A percentile compares a stretch with the other conserved stretches of the same genome.
Evolutionary conservation across 1,140 invertebrate genomes (phyloP).

Genomic region (Caenorhabditis remanei): DNA sequence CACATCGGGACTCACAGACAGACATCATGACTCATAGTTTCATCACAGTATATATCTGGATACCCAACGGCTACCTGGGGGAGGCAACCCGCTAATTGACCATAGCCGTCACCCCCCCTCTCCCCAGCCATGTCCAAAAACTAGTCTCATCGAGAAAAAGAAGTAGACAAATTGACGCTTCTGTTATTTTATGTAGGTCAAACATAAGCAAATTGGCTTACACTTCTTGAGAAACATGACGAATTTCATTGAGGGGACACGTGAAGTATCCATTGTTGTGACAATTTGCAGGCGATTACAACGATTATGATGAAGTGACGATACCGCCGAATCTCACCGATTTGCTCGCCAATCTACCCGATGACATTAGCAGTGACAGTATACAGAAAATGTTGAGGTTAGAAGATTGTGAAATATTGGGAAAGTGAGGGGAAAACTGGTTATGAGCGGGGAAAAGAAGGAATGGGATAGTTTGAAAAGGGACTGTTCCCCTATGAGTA

Average conservation of each 20-base stretch:
- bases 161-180: conserved; percentile 22
- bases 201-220: conserved; percentile 55
- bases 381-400: conserved; percentile 72
- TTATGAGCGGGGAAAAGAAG: not conserved
- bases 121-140: not conserved
- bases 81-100: conserved; percentile 10
- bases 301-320: conserved; percentile 75
- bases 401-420: not conserved
- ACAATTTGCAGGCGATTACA: conserved; percentile 68
- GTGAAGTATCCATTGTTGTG: conserved; percentile 11
- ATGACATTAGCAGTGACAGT: conserved; percentile 73
- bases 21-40: no score
- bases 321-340: conserved; percentile 75
- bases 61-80: conserved; percentile 16
- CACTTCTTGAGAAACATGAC: conserved; percentile 21
- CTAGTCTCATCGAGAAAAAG: conserved; percentile 44
- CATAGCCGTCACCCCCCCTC: not conserved
- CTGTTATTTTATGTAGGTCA: conserved; percentile 45
- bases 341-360: conserved; percentile 74
- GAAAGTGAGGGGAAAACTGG: not conserved
- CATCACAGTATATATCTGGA: not conserved
- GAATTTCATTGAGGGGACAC: not conserved
- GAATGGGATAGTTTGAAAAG: not conserved
- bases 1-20: no score
- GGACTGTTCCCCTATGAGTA: no score